phyloP scores from a whole-genome alignment of 1,140 invertebrate species.

The Drosophila paulistorum region DNA sequence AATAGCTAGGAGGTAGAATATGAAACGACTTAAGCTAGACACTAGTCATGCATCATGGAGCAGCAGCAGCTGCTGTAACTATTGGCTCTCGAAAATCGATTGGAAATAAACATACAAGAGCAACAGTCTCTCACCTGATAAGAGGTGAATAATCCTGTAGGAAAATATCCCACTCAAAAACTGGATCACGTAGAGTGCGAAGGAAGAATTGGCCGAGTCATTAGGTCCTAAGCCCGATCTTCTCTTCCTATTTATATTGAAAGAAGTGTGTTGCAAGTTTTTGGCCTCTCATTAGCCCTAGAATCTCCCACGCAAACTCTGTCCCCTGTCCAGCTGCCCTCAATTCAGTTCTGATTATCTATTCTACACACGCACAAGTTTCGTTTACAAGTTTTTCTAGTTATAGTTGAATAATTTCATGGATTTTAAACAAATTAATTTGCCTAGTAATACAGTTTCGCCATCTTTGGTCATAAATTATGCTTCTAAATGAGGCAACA shows the following conservation, averaged over 20 bases:
- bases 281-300: no score
- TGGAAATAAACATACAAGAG: not conserved
- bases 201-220: no score
- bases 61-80: not conserved
- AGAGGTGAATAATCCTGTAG: no score
- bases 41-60: not conserved
- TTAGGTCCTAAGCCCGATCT: no score
- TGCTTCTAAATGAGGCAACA: constrained; percentile 23
- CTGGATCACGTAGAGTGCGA: no score
- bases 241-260: no score
- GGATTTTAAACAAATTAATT: constrained; percentile 61
- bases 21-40: constrained; percentile 1
- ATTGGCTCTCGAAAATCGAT: not conserved
- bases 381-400: constrained; percentile 12
- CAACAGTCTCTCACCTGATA: not conserved
- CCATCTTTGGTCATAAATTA: constrained; percentile 46
- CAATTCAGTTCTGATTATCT: constrained; percentile 21
- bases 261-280: no score
- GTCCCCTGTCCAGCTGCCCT: no score
- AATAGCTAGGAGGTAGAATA: constrained; percentile 11
- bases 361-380: constrained; percentile 40
- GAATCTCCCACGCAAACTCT: no score
- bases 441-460: constrained; percentile 35
- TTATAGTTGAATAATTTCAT: constrained; percentile 53
- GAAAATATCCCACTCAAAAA: no score